Evolutionary conservation across 2,888 invertebrate genomes (phyloP).

Genomic region (Drosophila kokeensis): DNA sequence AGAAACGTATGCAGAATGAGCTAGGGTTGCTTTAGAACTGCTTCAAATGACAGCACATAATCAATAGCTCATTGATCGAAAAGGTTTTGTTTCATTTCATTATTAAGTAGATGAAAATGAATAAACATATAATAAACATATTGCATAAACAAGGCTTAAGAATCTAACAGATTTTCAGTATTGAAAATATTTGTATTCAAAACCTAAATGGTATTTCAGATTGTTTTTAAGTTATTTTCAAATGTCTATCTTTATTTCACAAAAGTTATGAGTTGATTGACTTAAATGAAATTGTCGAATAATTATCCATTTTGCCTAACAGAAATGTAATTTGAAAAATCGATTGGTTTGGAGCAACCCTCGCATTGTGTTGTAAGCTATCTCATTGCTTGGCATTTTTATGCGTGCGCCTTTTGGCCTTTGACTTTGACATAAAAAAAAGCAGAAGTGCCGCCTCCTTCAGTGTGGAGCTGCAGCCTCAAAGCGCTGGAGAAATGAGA

Average conservation of each 20-base stretch:
- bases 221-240: background rate
- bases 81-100: background rate
- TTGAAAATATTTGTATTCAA: background rate
- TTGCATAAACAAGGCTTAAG: background rate
- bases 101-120: background rate
- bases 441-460: conserved; percentile 49
- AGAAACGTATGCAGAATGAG: conserved; percentile 6
- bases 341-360: conserved; percentile 30
- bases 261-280: background rate
- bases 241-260: background rate
- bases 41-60: background rate
- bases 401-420: conserved; percentile 72
- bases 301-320: background rate
- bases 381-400: conserved; percentile 54
- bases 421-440: conserved; percentile 73
- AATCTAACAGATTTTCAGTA: background rate
- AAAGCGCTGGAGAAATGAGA: background rate
- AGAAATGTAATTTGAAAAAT: background rate
- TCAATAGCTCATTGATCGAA: background rate
- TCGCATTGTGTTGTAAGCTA: conserved; percentile 42
- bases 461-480: conserved; percentile 37
- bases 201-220: background rate
- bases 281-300: background rate
- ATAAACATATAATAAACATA: background rate
- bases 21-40: conserved; percentile 11